Conservation (phyloP, 2,113 vertebrate species). For the Ochotona princeps region DNA sequence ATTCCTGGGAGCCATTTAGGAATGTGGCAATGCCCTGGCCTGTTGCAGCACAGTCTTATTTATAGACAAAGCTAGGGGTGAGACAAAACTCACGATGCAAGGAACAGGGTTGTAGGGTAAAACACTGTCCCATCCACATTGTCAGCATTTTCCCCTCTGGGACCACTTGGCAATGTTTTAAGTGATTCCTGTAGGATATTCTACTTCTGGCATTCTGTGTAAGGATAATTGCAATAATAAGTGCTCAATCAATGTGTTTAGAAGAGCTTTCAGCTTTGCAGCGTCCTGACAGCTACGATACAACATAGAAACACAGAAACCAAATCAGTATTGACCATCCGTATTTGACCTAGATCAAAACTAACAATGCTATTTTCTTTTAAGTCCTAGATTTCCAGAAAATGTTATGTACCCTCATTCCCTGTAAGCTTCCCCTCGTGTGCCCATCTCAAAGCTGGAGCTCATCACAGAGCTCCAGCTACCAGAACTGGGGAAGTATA, state of each 20-base stretch:
- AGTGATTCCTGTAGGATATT: background rate
- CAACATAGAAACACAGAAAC: background rate
- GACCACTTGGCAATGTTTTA: background rate
- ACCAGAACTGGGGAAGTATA: background rate
- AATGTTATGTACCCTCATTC: background rate
- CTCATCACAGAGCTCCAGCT: background rate
- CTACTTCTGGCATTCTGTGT: background rate
- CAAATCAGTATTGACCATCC: constrained; percentile 43
- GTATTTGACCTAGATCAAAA: background rate
- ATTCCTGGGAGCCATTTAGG: fast-evolving
- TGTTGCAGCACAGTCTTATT: background rate
- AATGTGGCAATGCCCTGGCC: no score
- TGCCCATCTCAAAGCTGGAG: background rate
- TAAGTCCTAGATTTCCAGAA: background rate
- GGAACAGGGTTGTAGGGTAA: background rate
- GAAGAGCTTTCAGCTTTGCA: background rate
- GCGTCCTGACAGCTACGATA: background rate
- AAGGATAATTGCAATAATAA: background rate
- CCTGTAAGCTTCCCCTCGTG: background rate
- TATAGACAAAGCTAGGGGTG: background rate
- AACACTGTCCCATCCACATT: no score
- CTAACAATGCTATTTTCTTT: background rate
- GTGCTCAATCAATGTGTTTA: background rate
- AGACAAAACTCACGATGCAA: background rate
- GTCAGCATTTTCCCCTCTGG: background rate